Evolutionary conservation across 2,113 vertebrate species (phyloP).

Genomic region (Indicator maculatus): DNA sequence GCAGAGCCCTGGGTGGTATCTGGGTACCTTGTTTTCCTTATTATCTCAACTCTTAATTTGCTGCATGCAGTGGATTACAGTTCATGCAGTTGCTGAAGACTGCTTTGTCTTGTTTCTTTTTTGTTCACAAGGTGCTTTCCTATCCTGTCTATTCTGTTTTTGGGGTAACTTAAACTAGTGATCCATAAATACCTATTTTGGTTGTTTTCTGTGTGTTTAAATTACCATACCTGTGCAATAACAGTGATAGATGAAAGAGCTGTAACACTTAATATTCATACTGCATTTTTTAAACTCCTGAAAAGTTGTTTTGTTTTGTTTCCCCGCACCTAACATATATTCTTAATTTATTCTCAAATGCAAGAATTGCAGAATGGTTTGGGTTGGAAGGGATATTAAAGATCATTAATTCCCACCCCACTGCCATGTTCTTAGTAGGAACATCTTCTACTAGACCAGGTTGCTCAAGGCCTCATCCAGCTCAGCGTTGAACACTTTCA

Average conservation of each 20-base stretch:
- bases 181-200: neutral
- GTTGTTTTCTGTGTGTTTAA: neutral
- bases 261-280: neutral
- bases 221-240: neutral
- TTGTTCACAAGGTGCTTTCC: neutral
- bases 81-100: neutral
- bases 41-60: neutral
- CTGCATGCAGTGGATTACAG: neutral
- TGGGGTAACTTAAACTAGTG: neutral
- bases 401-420: no score
- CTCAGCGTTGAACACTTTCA: no score
- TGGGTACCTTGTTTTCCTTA: slow-evolving; percentile 78
- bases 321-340: neutral
- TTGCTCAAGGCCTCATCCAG: no score
- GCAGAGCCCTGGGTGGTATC: slow-evolving; percentile 98
- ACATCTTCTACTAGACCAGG: no score
- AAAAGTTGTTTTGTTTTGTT: neutral
- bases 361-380: no score
- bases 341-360: neutral
- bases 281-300: neutral
- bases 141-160: neutral
- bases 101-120: neutral
- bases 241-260: neutral
- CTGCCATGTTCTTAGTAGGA: no score
- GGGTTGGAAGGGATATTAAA: no score